Percentiles rank a stretch among this genome's conserved stretches.
phyloP scores from a whole-genome alignment of 1,140 invertebrate genomes.

The Lepidurus couesii region DNA sequence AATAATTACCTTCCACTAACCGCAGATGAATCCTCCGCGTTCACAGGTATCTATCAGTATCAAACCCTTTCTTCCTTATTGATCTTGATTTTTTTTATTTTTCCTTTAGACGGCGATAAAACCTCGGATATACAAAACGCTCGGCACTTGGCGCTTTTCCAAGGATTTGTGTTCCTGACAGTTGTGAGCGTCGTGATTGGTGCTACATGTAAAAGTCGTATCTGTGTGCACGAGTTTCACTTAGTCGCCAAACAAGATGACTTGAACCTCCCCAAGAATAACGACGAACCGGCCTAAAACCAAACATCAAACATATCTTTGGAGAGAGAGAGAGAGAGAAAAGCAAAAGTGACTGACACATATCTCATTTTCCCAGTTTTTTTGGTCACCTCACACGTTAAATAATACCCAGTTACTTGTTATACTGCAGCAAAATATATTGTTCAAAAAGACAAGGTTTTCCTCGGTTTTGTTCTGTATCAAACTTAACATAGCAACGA shows the following conservation, averaged over 20 bases:
- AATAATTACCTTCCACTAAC: too few relatives aligned
- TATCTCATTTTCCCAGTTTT: neutral
- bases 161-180: neutral
- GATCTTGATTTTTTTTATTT: too few relatives aligned
- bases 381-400: conserved; percentile 8
- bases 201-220: conserved; percentile 9
- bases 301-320: neutral
- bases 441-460: neutral
- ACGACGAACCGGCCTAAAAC: conserved; percentile 12
- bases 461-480: too few relatives aligned
- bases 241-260: conserved; percentile 1
- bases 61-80: too few relatives aligned
- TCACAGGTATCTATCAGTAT: too few relatives aligned
- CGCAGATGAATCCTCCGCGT: too few relatives aligned
- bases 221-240: conserved; percentile 9
- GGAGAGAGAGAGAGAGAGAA: neutral
- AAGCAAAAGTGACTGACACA: neutral
- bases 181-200: conserved; percentile 17
- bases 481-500: too few relatives aligned
- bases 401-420: neutral
- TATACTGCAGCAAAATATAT: conserved; percentile 22
- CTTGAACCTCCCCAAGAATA: neutral
- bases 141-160: neutral
- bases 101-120: neutral
- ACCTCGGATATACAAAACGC: neutral